A percentile compares a stretch with the other conserved stretches of the same genome.
Evolutionary conservation across 2,113 vertebrate species (phyloP).

Genomic region (Empidonax traillii): DNA sequence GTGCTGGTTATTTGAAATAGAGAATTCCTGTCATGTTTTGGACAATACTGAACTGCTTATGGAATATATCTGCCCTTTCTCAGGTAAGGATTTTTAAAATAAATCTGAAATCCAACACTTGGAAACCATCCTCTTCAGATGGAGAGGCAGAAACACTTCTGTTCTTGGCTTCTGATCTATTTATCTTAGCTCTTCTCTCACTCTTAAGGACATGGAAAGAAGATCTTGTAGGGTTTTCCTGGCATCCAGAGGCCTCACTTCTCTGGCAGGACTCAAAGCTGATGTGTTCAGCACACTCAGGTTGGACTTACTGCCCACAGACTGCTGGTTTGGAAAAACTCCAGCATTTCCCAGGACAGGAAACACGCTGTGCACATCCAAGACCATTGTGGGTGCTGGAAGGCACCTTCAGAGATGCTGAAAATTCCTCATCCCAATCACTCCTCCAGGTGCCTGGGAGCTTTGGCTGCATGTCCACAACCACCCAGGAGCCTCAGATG

Average conservation of each 20-base stretch:
- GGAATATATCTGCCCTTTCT: background rate
- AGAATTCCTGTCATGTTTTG: background rate
- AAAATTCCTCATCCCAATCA: background rate
- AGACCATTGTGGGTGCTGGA: fast-evolving
- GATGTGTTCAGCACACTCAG: background rate
- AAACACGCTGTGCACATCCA: fast-evolving
- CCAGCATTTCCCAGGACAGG: background rate
- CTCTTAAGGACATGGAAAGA: background rate
- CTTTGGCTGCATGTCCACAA: background rate
- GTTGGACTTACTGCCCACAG: background rate
- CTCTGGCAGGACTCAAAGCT: background rate
- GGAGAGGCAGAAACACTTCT: background rate
- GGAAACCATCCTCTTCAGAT: background rate
- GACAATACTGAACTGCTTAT: background rate
- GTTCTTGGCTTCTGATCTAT: background rate
- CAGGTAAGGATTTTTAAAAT: background rate
- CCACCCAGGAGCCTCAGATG: fast-evolving
- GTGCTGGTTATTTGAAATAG: background rate
- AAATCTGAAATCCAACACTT: background rate
- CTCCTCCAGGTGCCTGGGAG: background rate
- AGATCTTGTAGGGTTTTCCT: background rate
- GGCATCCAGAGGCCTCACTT: background rate
- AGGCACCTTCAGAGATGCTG: background rate
- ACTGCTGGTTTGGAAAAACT: background rate
- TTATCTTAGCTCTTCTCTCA: background rate